phyloP scores from a whole-genome alignment of 2,888 invertebrate species.

The Patella depressa region DNA sequence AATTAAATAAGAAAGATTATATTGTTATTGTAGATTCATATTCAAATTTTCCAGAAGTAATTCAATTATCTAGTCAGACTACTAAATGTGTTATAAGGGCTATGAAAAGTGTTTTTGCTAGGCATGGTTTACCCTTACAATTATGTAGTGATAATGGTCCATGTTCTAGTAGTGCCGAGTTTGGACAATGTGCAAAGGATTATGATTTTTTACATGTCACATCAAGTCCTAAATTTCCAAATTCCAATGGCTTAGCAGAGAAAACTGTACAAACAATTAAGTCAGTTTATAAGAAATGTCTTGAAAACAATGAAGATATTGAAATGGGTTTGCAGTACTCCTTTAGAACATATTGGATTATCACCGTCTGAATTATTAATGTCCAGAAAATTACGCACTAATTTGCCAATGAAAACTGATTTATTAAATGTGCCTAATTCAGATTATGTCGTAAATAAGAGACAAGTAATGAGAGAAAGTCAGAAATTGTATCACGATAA shows the following conservation, averaged over 20 bases:
- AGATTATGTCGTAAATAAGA: too few species aligned
- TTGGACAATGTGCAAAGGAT: constrained; percentile 23
- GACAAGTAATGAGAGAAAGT: too few species aligned
- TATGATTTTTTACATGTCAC: constrained; percentile 25
- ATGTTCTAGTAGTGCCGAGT: constrained; percentile 18
- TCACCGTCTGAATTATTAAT: too few species aligned
- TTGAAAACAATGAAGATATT: constrained; percentile 16
- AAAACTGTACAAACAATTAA: constrained; percentile 31
- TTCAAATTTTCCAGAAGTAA: constrained; percentile 17
- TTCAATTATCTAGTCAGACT: constrained; percentile 14
- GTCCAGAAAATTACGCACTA: too few species aligned
- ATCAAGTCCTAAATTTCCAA: constrained; percentile 24
- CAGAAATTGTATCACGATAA: too few species aligned
- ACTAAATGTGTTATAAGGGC: not conserved
- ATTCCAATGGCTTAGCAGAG: constrained; percentile 33
- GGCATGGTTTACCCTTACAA: constrained; percentile 23
- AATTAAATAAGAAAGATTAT: constrained; percentile 14
- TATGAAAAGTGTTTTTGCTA: constrained; percentile 17
- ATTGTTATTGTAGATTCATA: constrained; percentile 20
- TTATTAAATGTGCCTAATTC: too few species aligned
- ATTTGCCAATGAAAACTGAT: too few species aligned
- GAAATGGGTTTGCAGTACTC: constrained; percentile 30
- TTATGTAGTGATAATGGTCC: constrained; percentile 27
- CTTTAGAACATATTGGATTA: constrained; percentile 18
- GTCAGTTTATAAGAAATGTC: constrained; percentile 28